Evolutionary conservation across 2,113 vertebrate genomes (phyloP).

Genomic region (Misgurnus anguillicaudatus): DNA sequence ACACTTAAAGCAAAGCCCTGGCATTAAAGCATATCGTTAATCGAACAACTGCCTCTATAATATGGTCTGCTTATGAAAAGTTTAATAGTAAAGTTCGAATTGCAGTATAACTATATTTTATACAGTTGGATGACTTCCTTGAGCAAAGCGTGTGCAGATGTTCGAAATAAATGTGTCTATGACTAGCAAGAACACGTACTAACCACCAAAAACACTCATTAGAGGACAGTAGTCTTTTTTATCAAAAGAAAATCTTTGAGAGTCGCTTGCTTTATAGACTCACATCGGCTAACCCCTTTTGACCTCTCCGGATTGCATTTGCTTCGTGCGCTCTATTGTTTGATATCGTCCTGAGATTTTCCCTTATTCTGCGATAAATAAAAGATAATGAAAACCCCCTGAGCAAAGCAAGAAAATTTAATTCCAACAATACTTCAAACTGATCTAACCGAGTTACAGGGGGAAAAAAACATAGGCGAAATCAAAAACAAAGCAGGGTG

Average conservation of each 20-base stretch:
- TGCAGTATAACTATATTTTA: not conserved
- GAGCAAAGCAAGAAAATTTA: slow-evolving; percentile 57
- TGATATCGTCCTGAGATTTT: slow-evolving; percentile 46
- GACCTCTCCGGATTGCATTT: slow-evolving; percentile 60
- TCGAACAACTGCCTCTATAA: not conserved
- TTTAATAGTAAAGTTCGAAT: no score
- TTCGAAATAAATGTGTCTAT: not conserved
- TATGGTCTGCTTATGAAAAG: no score
- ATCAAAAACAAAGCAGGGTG: slow-evolving; percentile 39
- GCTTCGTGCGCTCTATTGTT: slow-evolving; percentile 48
- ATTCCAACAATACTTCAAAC: slow-evolving; percentile 61
- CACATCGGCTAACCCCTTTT: slow-evolving; percentile 55
- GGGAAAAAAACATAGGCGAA: slow-evolving; percentile 25
- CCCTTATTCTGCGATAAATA: slow-evolving; percentile 61
- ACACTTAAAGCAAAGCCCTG: not conserved
- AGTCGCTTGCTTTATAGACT: slow-evolving; percentile 54
- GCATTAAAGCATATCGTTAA: not conserved
- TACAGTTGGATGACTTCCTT: not conserved
- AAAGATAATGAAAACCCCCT: slow-evolving; percentile 67
- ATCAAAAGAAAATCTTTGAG: slow-evolving; percentile 58
- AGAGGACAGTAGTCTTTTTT: slow-evolving; percentile 19
- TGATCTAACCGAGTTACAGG: slow-evolving; percentile 54
- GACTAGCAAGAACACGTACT: not conserved
- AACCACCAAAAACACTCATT: not conserved
- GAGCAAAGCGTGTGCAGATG: not conserved